These are phyloP conservation scores for Clusia tigrina DNA, from an alignment of 2,888 invertebrate genomes.

Conservation along the genomic window DNA sequence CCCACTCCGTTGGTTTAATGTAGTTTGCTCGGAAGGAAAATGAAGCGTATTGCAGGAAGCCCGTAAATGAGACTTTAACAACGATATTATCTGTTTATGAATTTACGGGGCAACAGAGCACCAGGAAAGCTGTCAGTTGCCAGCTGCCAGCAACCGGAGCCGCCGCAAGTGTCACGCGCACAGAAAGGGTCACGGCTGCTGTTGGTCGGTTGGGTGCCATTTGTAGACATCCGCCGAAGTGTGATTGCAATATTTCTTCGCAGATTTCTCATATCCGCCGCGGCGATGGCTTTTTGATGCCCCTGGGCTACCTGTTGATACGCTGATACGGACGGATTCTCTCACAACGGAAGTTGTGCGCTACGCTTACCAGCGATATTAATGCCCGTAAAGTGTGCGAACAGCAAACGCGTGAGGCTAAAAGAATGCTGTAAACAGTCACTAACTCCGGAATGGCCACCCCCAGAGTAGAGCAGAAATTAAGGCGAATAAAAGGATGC, in stretches of 20 bases:
- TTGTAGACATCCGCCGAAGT: not conserved
- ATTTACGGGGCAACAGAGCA: constrained; percentile 35
- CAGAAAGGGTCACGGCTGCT: not conserved
- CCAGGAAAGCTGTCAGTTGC: too few relatives aligned
- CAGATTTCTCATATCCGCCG: constrained; percentile 56
- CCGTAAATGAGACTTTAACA: constrained; percentile 44
- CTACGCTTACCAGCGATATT: not conserved
- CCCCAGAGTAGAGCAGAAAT: not conserved
- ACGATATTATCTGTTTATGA: constrained; percentile 46
- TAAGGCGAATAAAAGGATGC: not conserved
- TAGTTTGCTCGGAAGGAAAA: constrained; percentile 28
- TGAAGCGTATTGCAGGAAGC: constrained; percentile 16
- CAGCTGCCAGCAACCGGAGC: too few relatives aligned
- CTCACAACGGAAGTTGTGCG: constrained; percentile 10
- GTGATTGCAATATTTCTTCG: constrained; percentile 22
- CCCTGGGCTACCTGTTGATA: constrained; percentile 3
- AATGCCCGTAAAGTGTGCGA: constrained; percentile 29
- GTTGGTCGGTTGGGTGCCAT: too few relatives aligned
- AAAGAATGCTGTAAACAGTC: not conserved
- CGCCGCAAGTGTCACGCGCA: not conserved
- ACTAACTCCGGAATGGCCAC: constrained; percentile 42
- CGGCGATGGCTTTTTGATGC: constrained; percentile 37
- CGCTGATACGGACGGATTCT: constrained; percentile 23
- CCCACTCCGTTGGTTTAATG: constrained; percentile 5
- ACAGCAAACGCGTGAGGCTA: constrained; percentile 21